Conservation (phyloP, 1,140 invertebrate genomes). For the Sinonovacula constricta region DNA sequence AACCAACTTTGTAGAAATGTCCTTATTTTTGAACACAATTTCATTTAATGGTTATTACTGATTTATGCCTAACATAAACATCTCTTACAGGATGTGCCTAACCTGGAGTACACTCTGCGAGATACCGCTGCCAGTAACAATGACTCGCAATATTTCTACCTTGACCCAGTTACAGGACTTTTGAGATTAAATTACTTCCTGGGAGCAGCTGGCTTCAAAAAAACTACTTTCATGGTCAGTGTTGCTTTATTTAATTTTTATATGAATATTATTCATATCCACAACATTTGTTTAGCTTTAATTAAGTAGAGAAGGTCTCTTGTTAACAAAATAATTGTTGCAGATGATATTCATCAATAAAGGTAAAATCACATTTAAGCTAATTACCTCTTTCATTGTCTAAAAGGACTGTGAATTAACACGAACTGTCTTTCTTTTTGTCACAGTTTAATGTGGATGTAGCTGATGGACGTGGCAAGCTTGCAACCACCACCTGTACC, state of each 20-base stretch:
- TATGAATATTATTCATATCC: not conserved
- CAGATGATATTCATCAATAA: too few relatives aligned
- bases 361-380: too few relatives aligned
- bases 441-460: constrained; percentile 51
- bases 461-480: constrained; percentile 27
- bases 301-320: not conserved
- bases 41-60: too few relatives aligned
- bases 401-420: too few relatives aligned
- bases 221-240: constrained; percentile 47
- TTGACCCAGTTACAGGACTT: constrained; percentile 45
- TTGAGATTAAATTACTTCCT: constrained; percentile 43
- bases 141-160: constrained; percentile 47
- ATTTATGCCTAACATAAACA: too few relatives aligned
- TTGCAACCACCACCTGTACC: constrained; percentile 48
- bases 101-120: constrained; percentile 13
- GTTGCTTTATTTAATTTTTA: too few relatives aligned
- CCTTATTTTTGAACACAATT: too few relatives aligned
- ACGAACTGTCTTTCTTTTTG: too few relatives aligned
- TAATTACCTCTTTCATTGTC: too few relatives aligned
- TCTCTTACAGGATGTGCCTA: constrained; percentile 41
- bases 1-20: too few relatives aligned
- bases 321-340: not conserved
- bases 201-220: constrained; percentile 1
- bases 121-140: not conserved
- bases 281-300: not conserved